Percentiles rank a stretch among this genome's conserved stretches.
Conservation (phyloP, 2,797 vertebrate species). For the Acipenser oxyrinchus region DNA sequence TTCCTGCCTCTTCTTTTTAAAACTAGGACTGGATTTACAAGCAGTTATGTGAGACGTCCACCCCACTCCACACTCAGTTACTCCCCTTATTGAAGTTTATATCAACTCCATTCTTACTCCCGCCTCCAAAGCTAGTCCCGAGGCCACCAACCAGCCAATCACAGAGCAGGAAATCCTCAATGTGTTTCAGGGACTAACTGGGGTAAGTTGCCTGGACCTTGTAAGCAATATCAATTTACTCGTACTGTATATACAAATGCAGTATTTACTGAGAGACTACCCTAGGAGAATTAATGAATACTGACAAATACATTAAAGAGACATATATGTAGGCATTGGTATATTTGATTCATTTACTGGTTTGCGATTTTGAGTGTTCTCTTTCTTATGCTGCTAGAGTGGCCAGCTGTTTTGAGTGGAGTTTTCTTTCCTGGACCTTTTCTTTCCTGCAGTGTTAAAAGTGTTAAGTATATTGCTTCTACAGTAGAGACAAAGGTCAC, state of each 20-base stretch:
- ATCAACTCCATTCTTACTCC: conserved; percentile 96
- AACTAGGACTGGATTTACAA: conserved; percentile 94
- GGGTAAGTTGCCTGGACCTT: conserved; percentile 50
- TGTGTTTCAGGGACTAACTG: conserved; percentile 78
- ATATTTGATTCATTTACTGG: no score
- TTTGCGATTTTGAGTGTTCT: no score
- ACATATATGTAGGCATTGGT: no score
- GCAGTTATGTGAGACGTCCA: conserved; percentile 89
- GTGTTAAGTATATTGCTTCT: no score
- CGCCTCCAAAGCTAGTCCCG: conserved; percentile 93
- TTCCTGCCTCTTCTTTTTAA: neutral
- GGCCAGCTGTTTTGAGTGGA: neutral
- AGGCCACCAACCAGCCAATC: conserved; percentile 96
- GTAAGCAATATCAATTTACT: no score
- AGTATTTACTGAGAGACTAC: no score
- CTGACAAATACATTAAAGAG: no score
- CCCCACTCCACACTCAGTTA: conserved; percentile 88
- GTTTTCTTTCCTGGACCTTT: conserved; percentile 22
- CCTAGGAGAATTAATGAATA: no score
- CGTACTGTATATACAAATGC: no score
- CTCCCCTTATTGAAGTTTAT: conserved; percentile 90
- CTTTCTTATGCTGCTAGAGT: neutral
- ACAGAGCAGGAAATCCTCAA: conserved; percentile 93
- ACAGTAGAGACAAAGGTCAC: no score
- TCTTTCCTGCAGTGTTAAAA: no score